Conservation (phyloP, 2,888 invertebrate species). For the Plutella xylostella region DNA sequence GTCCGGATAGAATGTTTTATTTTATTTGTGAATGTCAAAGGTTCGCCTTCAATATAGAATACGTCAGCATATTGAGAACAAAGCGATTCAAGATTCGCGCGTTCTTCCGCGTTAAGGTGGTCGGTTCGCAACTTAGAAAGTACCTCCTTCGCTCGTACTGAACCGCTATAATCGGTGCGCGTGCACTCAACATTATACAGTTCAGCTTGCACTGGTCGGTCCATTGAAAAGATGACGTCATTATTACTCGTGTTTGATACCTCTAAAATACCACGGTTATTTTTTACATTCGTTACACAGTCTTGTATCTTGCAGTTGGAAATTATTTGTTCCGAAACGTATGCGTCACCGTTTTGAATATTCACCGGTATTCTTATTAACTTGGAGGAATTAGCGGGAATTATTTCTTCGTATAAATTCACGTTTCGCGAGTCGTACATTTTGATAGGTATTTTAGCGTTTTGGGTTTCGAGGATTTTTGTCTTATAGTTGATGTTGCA, state of each 20-base stretch:
- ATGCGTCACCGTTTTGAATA: conserved; percentile 15
- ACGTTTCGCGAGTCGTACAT: conserved; percentile 20
- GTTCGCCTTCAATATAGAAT: conserved; percentile 17
- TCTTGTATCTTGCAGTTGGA: conserved; percentile 20
- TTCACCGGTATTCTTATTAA: conserved; percentile 19
- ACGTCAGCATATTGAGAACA: conserved; percentile 19
- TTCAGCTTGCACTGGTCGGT: conserved; percentile 11
- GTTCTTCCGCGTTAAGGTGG: background rate
- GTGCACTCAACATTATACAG: conserved; percentile 11
- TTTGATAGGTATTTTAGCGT: background rate
- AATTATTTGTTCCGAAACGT: conserved; percentile 16
- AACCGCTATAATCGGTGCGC: background rate
- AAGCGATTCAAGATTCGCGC: conserved; percentile 17
- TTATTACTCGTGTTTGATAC: conserved; percentile 17
- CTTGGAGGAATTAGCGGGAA: conserved; percentile 19
- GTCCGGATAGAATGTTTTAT: conserved; percentile 15
- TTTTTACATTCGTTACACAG: conserved; percentile 18
- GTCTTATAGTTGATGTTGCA: background rate
- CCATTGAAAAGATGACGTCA: conserved; percentile 15
- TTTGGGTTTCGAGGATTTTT: background rate
- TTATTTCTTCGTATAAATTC: conserved; percentile 22
- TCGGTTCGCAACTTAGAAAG: background rate
- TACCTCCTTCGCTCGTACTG: conserved; percentile 7
- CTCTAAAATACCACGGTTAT: conserved; percentile 19
- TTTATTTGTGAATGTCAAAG: conserved; percentile 14